A percentile compares a stretch with the other conserved stretches of the same genome.
phyloP scores from a whole-genome alignment of 2,797 vertebrate genomes.

The Tamandua tetradactyla region DNA sequence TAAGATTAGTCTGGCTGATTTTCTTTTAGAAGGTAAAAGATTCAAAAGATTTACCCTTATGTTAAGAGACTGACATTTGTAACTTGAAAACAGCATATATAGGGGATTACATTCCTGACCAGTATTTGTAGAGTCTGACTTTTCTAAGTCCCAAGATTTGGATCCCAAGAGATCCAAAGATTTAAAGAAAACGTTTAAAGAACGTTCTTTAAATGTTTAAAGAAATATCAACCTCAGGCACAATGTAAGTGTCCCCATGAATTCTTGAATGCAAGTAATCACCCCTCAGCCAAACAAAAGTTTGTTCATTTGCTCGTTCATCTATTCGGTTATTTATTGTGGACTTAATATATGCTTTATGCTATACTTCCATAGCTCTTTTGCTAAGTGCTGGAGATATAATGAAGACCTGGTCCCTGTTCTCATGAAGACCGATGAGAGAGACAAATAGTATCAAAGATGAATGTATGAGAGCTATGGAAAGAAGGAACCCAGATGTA shows the following conservation, averaged over 20 bases:
- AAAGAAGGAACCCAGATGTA: background rate
- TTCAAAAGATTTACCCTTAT: background rate
- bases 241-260: background rate
- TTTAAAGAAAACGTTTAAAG: background rate
- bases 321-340: background rate
- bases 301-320: background rate
- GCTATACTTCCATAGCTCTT: background rate
- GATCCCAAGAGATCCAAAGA: no score
- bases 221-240: background rate
- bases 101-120: background rate
- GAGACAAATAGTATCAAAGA: background rate
- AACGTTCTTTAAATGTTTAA: background rate
- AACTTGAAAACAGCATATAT: background rate
- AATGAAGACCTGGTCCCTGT: background rate
- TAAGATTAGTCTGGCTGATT: background rate
- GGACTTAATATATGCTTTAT: background rate
- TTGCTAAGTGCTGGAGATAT: background rate
- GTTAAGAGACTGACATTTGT: background rate
- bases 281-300: background rate
- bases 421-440: background rate
- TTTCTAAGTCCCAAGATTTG: background rate
- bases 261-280: background rate
- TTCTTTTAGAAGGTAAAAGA: background rate
- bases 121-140: background rate
- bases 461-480: accelerated